Evolutionary conservation across 1,140 invertebrate genomes (phyloP).

Genomic region (Cherax destructor): DNA sequence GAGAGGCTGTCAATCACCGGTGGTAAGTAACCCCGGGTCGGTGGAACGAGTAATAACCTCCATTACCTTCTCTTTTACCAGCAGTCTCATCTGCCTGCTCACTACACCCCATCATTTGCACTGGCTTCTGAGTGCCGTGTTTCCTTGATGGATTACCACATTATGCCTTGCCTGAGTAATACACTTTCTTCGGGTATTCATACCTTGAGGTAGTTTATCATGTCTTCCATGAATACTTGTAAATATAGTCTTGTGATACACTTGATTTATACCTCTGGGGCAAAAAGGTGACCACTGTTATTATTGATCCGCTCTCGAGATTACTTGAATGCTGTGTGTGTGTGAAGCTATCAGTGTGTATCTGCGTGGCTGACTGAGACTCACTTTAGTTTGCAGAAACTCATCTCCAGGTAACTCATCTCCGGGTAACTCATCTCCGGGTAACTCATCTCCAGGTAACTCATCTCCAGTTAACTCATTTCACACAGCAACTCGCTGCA

Average conservation of each 20-base stretch:
- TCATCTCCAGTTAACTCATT: too few relatives aligned
- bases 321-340: not conserved
- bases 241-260: constrained; percentile 28
- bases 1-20: constrained; percentile 38
- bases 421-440: too few relatives aligned
- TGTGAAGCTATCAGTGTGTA: not conserved
- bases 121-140: constrained; percentile 25
- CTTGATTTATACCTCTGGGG: constrained; percentile 32
- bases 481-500: too few relatives aligned
- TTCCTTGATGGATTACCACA: constrained; percentile 43
- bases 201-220: constrained; percentile 1
- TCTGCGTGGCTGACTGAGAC: not conserved
- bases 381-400: too few relatives aligned
- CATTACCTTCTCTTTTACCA: constrained; percentile 28
- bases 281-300: constrained; percentile 18
- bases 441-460: too few relatives aligned
- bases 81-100: constrained; percentile 51
- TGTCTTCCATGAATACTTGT: constrained; percentile 37
- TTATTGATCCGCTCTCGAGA: not conserved
- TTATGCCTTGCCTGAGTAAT: constrained; percentile 47
- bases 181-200: constrained; percentile 45
- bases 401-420: too few relatives aligned
- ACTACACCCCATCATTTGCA: constrained; percentile 48
- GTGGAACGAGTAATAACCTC: constrained; percentile 12
- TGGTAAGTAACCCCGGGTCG: constrained; percentile 38